Conservation (phyloP, 2,888 invertebrate species). For the Oithona nana region DNA sequence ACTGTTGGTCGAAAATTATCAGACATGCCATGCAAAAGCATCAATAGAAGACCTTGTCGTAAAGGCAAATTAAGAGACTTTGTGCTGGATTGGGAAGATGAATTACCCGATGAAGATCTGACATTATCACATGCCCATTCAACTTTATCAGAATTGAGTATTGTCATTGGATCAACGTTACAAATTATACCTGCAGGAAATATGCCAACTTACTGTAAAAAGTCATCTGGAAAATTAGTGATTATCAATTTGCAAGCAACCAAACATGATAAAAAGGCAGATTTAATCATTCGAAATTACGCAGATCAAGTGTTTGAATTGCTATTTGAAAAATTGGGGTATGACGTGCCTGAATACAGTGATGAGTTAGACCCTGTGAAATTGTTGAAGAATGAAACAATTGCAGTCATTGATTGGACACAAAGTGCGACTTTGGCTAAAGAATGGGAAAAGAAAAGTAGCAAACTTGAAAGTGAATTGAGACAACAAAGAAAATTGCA, state of each 20-base stretch:
- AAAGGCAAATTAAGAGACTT: slow-evolving; percentile 72
- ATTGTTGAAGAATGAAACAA: neutral
- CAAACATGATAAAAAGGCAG: slow-evolving; percentile 86
- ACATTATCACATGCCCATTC: slow-evolving; percentile 67
- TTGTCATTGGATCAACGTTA: slow-evolving; percentile 87
- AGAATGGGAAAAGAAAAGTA: neutral
- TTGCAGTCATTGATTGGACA: neutral
- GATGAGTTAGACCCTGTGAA: slow-evolving; percentile 39
- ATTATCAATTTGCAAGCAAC: slow-evolving; percentile 95
- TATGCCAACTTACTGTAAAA: slow-evolving; percentile 63
- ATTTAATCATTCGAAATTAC: slow-evolving; percentile 67
- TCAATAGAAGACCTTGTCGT: slow-evolving; percentile 50
- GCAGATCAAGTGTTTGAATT: slow-evolving; percentile 61
- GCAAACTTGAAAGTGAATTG: neutral
- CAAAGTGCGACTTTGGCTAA: neutral
- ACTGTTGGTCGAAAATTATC: slow-evolving; percentile 60
- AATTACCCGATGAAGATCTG: slow-evolving; percentile 67
- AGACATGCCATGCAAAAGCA: slow-evolving; percentile 38
- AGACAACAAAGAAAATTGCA: neutral
- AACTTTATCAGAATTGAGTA: slow-evolving; percentile 37
- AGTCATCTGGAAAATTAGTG: slow-evolving; percentile 69
- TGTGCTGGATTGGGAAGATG: slow-evolving; percentile 92
- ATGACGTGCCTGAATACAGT: slow-evolving; percentile 53
- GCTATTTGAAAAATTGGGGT: slow-evolving; percentile 49
- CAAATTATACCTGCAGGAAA: slow-evolving; percentile 95